A percentile compares a stretch with the other conserved stretches of the same genome.
These are phyloP conservation scores for Sebastes ruberrimus DNA, from an alignment of 2,797 vertebrate species.

Conservation along the genomic window DNA sequence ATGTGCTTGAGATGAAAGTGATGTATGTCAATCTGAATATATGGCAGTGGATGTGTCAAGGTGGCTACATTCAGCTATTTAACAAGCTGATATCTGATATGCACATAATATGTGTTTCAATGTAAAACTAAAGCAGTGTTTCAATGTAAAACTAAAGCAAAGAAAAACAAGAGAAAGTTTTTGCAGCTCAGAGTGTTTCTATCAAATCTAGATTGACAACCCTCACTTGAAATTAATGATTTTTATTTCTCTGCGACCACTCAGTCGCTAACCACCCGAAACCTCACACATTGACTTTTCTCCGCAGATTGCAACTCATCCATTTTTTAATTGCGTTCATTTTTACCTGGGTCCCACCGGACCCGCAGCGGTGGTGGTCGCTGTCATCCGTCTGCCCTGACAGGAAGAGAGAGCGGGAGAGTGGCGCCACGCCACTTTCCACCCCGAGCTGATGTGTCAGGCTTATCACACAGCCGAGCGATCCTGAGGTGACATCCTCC, in stretches of 20 bases:
- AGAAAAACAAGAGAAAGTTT: background rate
- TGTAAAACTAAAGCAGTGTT: background rate
- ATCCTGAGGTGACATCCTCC: conserved; percentile 88
- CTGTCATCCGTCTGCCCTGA: conserved; percentile 87
- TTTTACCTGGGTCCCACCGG: conserved; percentile 82
- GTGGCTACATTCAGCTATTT: conserved; percentile 4
- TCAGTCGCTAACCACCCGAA: conserved; percentile 80
- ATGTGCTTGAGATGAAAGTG: conserved; percentile 60
- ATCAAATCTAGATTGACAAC: conserved; percentile 69
- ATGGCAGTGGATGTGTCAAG: conserved; percentile 21
- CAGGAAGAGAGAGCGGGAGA: conserved; percentile 73
- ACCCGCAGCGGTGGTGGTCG: conserved; percentile 79
- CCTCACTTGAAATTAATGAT: conserved; percentile 75
- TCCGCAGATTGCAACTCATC: conserved; percentile 84
- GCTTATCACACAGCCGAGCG: conserved; percentile 87
- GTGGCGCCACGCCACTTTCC: conserved; percentile 76
- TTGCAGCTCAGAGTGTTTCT: conserved; percentile 40
- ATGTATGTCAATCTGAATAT: conserved; percentile 56
- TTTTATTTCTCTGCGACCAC: conserved; percentile 72
- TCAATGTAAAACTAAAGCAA: background rate
- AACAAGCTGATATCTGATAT: background rate
- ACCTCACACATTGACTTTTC: conserved; percentile 82
- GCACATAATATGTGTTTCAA: background rate
- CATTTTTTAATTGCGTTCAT: conserved; percentile 87
- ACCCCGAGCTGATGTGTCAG: conserved; percentile 84